Evolutionary conservation across 2,888 invertebrate species (phyloP).

Genomic region (Formica aserva): DNA sequence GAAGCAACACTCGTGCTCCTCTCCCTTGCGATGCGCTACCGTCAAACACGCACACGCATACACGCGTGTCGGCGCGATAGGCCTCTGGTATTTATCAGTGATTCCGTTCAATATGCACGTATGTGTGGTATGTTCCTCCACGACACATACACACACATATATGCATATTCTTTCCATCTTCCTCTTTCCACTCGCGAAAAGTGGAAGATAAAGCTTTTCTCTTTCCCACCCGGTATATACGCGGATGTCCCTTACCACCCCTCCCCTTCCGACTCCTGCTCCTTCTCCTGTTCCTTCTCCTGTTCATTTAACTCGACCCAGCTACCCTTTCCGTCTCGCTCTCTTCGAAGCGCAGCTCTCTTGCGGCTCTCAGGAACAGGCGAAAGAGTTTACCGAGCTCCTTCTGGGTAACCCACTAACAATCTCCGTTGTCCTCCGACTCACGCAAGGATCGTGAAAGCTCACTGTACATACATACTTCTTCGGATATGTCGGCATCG

Average conservation of each 20-base stretch:
- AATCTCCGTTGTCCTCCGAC: background rate
- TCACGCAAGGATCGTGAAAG: slow-evolving; percentile 7
- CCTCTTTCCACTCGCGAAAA: slow-evolving; percentile 4
- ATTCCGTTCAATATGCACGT: slow-evolving; percentile 12
- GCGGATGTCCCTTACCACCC: background rate
- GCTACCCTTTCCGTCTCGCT: slow-evolving; percentile 2
- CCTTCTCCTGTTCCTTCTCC: too few species aligned
- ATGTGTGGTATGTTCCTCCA: background rate
- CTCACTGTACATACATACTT: background rate
- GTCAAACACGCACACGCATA: slow-evolving; percentile 14
- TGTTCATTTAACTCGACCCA: background rate
- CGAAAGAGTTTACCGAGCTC: slow-evolving; percentile 32
- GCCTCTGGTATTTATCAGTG: slow-evolving; percentile 42
- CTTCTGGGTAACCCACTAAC: slow-evolving; percentile 4
- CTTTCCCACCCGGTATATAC: background rate
- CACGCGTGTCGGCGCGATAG: background rate
- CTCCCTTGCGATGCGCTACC: slow-evolving; percentile 2
- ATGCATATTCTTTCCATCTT: slow-evolving; percentile 3
- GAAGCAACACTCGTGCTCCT: slow-evolving; percentile 21
- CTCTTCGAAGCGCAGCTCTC: background rate
- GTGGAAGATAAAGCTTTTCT: slow-evolving; percentile 45
- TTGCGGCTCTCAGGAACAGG: background rate
- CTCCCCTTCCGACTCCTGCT: background rate
- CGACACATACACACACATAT: background rate
- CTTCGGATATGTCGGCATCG: slow-evolving; percentile 6